Evolutionary conservation across 1,140 invertebrate genomes (phyloP).

Genomic region (Acromyrmex echinatior): DNA sequence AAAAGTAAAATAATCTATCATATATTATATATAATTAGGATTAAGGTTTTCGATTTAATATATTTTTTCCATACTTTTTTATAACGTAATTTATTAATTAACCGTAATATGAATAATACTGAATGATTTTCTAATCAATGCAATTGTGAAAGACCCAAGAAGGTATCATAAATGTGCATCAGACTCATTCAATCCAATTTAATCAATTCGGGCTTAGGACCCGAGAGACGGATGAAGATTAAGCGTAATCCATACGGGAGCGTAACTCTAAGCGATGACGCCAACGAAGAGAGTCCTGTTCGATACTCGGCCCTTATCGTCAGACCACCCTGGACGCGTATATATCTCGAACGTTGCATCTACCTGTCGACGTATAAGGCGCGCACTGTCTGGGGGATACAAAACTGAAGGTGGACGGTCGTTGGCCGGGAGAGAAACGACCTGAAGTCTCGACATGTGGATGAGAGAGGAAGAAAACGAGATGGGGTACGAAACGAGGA

Average conservation of each 20-base stretch:
- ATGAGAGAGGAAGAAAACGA: constrained; percentile 18
- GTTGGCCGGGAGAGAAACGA: constrained; percentile 76
- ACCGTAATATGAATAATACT: not conserved
- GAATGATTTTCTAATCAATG: not conserved
- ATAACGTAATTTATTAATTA: constrained; percentile 11
- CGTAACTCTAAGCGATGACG: constrained; percentile 14
- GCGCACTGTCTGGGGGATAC: constrained; percentile 52
- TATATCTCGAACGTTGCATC: constrained; percentile 60
- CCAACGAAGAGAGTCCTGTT: not conserved
- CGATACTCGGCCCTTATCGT: constrained; percentile 35
- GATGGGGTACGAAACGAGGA: not conserved
- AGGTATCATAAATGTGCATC: not conserved
- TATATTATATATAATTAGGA: too few species aligned
- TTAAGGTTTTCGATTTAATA: not conserved
- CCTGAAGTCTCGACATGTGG: constrained; percentile 46
- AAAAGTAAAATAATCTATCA: not conserved
- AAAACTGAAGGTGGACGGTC: constrained; percentile 72
- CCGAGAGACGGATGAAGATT: not conserved
- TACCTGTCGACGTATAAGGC: constrained; percentile 67
- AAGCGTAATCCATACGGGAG: constrained; percentile 24
- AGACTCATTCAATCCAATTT: constrained; percentile 20
- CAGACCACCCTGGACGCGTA: constrained; percentile 55
- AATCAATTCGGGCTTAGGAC: constrained; percentile 7
- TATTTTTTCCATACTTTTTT: not conserved
- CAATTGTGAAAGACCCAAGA: not conserved